These are phyloP conservation scores for Esox lucius DNA, from an alignment of 2,797 vertebrate genomes.

Conservation along the genomic window DNA sequence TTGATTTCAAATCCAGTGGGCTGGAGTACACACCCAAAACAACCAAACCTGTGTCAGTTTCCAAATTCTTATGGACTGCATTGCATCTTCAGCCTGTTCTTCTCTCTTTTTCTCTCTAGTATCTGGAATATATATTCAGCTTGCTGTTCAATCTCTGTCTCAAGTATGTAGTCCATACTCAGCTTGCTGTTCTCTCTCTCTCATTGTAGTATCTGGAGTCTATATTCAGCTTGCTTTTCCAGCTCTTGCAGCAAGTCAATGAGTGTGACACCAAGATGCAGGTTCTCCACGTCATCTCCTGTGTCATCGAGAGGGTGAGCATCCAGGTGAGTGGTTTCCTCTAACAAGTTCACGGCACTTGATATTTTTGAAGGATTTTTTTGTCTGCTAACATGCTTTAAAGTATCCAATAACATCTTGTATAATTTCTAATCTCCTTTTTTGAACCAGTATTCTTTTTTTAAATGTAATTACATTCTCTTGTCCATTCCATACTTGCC, in stretches of 20 bases:
- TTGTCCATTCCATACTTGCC: too few species aligned
- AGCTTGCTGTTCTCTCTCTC: constrained; percentile 1
- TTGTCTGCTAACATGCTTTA: background rate
- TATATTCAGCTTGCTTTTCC: constrained; percentile 92
- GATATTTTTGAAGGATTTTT: too few species aligned
- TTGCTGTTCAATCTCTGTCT: background rate
- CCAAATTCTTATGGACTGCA: too few species aligned
- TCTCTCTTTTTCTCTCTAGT: background rate
- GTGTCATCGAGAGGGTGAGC: constrained; percentile 94
- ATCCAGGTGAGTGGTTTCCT: constrained; percentile 81
- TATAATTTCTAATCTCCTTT: too few species aligned
- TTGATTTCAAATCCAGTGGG: too few species aligned
- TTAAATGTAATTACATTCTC: too few species aligned
- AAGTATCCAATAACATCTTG: too few species aligned
- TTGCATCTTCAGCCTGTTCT: background rate
- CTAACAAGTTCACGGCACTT: background rate
- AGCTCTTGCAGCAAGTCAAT: constrained; percentile 92
- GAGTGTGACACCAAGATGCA: constrained; percentile 99
- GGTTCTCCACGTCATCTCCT: constrained; percentile 94
- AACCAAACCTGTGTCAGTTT: too few species aligned
- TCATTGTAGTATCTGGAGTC: constrained; percentile 87
- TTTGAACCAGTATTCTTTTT: too few species aligned
- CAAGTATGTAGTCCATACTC: background rate
- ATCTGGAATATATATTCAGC: background rate
- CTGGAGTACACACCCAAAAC: too few species aligned